phyloP scores from a whole-genome alignment of 1,140 invertebrate species.

The Drosophila hydei region DNA sequence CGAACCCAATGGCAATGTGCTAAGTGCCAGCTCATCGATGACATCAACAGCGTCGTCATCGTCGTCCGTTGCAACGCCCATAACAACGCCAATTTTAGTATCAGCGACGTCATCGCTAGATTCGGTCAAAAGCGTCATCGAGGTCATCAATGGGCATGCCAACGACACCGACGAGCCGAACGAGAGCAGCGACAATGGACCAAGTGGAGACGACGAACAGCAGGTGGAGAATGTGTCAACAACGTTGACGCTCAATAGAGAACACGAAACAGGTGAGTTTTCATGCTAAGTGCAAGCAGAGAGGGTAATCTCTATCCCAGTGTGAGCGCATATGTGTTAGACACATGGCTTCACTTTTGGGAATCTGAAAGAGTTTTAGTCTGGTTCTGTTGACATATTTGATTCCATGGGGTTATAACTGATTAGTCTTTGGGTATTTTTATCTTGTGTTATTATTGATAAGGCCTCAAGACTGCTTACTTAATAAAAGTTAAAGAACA shows the following conservation, averaged over 20 bases:
- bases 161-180: slow-evolving; percentile 21
- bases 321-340: no score
- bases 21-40: slow-evolving; percentile 63
- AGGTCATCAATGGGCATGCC: slow-evolving; percentile 63
- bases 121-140: slow-evolving; percentile 81
- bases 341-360: no score
- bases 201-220: slow-evolving; percentile 11
- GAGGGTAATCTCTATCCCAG: background rate
- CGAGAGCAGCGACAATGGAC: slow-evolving; percentile 13
- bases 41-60: slow-evolving; percentile 55
- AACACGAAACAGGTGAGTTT: slow-evolving; percentile 75
- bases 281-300: background rate
- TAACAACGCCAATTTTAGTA: slow-evolving; percentile 74
- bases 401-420: no score
- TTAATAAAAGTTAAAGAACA: no score
- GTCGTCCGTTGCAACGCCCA: slow-evolving; percentile 51
- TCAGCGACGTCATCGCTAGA: slow-evolving; percentile 79
- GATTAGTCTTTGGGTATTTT: no score
- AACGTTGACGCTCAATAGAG: slow-evolving; percentile 61
- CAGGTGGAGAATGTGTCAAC: slow-evolving; percentile 60
- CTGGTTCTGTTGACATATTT: no score
- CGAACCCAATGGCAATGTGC: slow-evolving; percentile 31
- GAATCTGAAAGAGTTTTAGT: no score
- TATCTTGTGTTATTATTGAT: no score
- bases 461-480: no score